Conservation (phyloP, 2,797 vertebrate genomes). For the Antrozous pallidus region DNA sequence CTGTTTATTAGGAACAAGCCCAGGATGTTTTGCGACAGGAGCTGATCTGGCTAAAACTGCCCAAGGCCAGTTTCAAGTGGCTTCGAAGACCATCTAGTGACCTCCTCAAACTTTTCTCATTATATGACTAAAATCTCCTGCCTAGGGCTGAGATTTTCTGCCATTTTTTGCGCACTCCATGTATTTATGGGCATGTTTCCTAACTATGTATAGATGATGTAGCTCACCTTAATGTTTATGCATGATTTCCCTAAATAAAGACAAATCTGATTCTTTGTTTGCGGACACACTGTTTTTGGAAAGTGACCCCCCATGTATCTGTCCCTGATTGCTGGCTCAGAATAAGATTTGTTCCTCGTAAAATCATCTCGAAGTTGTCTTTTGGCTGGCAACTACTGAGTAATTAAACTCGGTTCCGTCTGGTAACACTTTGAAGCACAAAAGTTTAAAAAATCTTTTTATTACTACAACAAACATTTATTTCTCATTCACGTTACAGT, state of each 20-base stretch:
- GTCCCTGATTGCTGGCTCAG: background rate
- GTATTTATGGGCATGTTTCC: background rate
- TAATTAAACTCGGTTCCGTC: background rate
- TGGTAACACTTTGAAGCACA: background rate
- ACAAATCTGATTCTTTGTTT: background rate
- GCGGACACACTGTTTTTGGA: background rate
- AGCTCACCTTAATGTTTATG: background rate
- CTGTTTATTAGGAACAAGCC: background rate
- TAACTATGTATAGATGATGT: background rate
- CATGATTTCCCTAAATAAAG: background rate
- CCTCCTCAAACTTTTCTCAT: background rate
- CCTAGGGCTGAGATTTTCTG: background rate
- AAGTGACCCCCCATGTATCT: background rate
- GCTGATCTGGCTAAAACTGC: background rate
- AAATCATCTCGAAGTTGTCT: background rate
- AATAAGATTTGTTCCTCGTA: background rate
- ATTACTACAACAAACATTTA: background rate
- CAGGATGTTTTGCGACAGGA: background rate
- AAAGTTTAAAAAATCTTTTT: background rate
- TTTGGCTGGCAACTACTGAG: background rate
- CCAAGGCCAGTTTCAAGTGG: background rate
- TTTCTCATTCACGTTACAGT: background rate
- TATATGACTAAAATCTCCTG: too few relatives aligned
- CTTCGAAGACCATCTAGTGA: background rate
- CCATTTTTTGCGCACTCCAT: background rate